These are phyloP conservation scores for Drosophila melanosoma DNA, from an alignment of 2,888 invertebrate species.

Conservation along the genomic window DNA sequence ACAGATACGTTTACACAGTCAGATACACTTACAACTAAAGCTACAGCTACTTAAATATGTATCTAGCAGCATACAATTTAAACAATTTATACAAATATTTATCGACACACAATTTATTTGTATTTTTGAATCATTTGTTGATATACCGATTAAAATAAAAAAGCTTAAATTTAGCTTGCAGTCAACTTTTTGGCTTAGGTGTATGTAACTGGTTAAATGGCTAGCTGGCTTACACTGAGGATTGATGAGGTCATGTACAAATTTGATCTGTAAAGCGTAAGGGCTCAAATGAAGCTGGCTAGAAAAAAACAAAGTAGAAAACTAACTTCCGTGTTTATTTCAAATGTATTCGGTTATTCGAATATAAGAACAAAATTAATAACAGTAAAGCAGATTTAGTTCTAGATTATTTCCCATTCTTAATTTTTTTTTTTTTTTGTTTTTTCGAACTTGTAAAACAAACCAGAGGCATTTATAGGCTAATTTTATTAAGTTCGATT, in stretches of 20 bases:
- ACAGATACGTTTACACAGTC: neutral
- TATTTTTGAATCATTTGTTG: constrained; percentile 70
- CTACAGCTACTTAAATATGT: neutral
- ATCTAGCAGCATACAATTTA: neutral
- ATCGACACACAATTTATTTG: neutral
- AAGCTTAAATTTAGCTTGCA: constrained; percentile 23
- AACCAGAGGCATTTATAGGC: no score
- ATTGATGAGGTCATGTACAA: constrained; percentile 49
- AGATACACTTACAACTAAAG: neutral
- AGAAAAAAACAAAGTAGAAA: neutral
- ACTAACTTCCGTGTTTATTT: neutral
- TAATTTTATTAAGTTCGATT: no score
- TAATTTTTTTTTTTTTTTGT: no score
- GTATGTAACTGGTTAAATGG: constrained; percentile 17
- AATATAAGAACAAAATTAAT: neutral
- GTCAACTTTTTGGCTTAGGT: constrained; percentile 21
- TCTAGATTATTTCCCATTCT: neutral
- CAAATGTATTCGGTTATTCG: neutral
- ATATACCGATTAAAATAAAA: constrained; percentile 48
- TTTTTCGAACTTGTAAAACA: no score
- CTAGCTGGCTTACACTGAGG: constrained; percentile 8
- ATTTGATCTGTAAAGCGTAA: constrained; percentile 20
- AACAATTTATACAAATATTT: neutral
- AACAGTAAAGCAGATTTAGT: neutral
- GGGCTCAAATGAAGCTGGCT: constrained; percentile 17